Evolutionary conservation across 2,888 invertebrate species (phyloP).

Genomic region (Phaedon cochleariae): DNA sequence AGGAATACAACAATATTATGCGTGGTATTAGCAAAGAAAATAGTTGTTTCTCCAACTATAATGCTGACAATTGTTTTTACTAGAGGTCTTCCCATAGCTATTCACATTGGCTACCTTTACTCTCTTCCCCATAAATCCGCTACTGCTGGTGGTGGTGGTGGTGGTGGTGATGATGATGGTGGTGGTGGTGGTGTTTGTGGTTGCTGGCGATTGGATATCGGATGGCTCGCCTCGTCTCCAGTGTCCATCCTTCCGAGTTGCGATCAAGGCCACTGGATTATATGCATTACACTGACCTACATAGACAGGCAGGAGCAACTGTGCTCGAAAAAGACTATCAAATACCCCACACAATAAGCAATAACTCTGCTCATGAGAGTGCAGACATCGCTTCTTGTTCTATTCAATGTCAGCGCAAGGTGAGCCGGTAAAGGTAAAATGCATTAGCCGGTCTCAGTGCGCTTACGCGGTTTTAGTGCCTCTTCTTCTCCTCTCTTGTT

Average conservation of each 20-base stretch:
- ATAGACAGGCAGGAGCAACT: constrained; percentile 52
- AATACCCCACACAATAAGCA: constrained; percentile 56
- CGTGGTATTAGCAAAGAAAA: too few relatives aligned
- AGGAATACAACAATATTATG: too few relatives aligned
- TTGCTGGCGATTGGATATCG: background rate
- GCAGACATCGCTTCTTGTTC: constrained; percentile 53
- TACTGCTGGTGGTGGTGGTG: too few relatives aligned
- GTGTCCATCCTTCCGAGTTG: constrained; percentile 50
- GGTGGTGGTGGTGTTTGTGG: too few relatives aligned
- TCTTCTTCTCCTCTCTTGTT: constrained; percentile 22
- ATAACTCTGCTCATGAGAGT: constrained; percentile 53
- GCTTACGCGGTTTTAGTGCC: constrained; percentile 7
- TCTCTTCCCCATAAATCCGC: too few relatives aligned
- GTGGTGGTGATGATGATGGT: too few relatives aligned
- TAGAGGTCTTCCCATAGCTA: too few relatives aligned
- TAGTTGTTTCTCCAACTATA: too few relatives aligned
- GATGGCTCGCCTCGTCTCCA: constrained; percentile 10
- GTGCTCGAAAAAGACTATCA: constrained; percentile 51
- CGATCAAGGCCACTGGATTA: constrained; percentile 54
- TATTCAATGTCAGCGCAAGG: constrained; percentile 60
- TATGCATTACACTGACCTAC: constrained; percentile 59
- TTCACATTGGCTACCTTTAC: too few relatives aligned
- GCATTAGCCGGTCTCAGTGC: constrained; percentile 36
- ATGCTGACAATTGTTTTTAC: too few relatives aligned
- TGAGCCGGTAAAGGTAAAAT: constrained; percentile 57